Base-by-base conservation (phyloP, 2,113 vertebrate genomes). In the Urocolius indicus region DNA sequence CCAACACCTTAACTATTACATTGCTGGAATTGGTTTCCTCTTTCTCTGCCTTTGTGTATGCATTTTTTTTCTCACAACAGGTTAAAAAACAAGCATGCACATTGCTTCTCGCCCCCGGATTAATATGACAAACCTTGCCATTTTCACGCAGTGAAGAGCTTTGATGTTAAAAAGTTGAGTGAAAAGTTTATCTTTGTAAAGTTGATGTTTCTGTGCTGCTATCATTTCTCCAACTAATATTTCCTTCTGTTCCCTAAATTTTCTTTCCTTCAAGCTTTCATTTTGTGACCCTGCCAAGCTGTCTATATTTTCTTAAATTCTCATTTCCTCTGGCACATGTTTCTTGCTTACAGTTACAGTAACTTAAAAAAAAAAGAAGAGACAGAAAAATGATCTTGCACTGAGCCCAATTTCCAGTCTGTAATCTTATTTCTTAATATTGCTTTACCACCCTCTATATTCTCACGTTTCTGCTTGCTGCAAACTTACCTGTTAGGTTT, bases 241-340 rank as follows among this genome's bases (percentile, higher is more conserved):
- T 95, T 96, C 89, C 77, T 96, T 90, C 88, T 97, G 84, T 87
- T 95, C 93, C 79, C 54, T 91, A 75, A 84, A 92, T 96, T 96
- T 97, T 95, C 90, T 93, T 87, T 88, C 90, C 87, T 96, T 96
- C 84, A 95, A 96, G 92, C 87, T 85, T 95, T 96, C 84, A 94
- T 96, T 95, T 59, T 82, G 82, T 85, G 84, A 80, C 48, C 36
- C 58, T 96, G 95, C 93, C 96, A 97, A 95, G 77, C 68, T 95
- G 88, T 93, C 96, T 96, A 94, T 91, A 95, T 97, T 96, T 97
- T 94, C 95, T 91, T 95, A 96, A 95, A 96, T 97, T 97, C 96
- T 97, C 95, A 97, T 97, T 97, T 97, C 96, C 94, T 96, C 91
- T 96, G 95, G 95, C 95, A 95, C 72, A 48, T 1, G 3, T 86